These are phyloP conservation scores for Himalopsyche japonica DNA, from an alignment of 2,888 invertebrate species.

Conservation along the genomic window DNA sequence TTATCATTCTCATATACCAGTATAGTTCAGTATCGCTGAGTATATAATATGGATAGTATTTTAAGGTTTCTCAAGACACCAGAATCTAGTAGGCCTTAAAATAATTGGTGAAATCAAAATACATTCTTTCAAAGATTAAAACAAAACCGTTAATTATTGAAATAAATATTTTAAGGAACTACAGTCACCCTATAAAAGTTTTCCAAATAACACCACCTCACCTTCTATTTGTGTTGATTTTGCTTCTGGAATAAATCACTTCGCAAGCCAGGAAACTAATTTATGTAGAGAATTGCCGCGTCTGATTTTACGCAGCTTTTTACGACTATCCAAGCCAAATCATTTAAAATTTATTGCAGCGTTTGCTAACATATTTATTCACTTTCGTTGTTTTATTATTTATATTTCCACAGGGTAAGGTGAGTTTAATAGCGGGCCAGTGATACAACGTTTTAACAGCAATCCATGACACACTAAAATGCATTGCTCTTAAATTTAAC, in stretches of 20 bases:
- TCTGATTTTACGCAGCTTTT: neutral
- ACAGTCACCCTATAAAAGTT: neutral
- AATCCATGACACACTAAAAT: neutral
- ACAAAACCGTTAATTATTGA: too few relatives aligned
- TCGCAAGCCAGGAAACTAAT: neutral
- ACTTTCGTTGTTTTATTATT: neutral
- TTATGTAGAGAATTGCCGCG: conserved; percentile 2
- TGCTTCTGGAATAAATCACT: neutral
- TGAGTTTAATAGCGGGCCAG: neutral
- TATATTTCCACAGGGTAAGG: neutral
- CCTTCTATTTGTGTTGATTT: conserved; percentile 23
- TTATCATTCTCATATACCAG: too few relatives aligned
- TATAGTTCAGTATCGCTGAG: too few relatives aligned
- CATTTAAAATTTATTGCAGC: conserved; percentile 2
- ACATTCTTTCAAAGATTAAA: too few relatives aligned
- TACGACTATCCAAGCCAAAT: neutral
- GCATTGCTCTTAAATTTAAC: neutral
- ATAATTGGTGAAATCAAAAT: too few relatives aligned
- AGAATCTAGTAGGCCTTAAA: too few relatives aligned
- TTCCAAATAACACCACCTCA: conserved; percentile 2
- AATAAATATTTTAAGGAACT: neutral
- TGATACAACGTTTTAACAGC: neutral
- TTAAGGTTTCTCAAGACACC: too few relatives aligned
- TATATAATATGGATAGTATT: too few relatives aligned
- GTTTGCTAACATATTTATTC: neutral